Evolutionary conservation across 2,113 vertebrate genomes (phyloP).

Genomic region (Sigmodon hispidus): DNA sequence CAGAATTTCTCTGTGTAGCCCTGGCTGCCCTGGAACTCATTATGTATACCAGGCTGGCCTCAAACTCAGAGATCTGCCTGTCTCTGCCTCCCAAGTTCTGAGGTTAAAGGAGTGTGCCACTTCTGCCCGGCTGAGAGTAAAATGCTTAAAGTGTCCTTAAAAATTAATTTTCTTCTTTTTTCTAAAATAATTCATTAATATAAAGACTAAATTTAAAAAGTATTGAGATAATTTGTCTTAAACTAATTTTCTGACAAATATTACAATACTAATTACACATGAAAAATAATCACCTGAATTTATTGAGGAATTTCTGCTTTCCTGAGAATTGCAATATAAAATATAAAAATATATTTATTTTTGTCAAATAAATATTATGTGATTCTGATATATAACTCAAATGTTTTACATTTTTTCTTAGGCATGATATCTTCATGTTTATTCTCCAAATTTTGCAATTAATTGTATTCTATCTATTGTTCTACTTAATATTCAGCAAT

Average conservation of each 20-base stretch:
- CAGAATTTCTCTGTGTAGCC: not conserved
- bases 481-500: not conserved
- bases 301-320: constrained; percentile 20
- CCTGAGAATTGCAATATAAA: not conserved
- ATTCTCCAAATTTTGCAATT: not conserved
- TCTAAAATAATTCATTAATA: not conserved
- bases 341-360: not conserved
- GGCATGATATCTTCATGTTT: not conserved
- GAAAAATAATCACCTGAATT: constrained; percentile 10
- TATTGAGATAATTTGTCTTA: not conserved
- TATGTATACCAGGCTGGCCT: not conserved
- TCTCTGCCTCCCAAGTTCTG: not conserved
- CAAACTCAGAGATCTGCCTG: not conserved
- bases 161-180: constrained; percentile 15
- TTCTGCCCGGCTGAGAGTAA: not conserved
- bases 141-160: not conserved
- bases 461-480: constrained; percentile 2
- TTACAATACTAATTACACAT: constrained; percentile 15
- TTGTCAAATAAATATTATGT: not conserved
- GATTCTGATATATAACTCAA: not conserved
- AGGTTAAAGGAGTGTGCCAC: not conserved
- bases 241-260: not conserved
- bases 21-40: not conserved
- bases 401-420: not conserved
- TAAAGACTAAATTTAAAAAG: constrained; percentile 31